Conservation (phyloP, 1,140 invertebrate genomes). For the Bombus impatiens region DNA sequence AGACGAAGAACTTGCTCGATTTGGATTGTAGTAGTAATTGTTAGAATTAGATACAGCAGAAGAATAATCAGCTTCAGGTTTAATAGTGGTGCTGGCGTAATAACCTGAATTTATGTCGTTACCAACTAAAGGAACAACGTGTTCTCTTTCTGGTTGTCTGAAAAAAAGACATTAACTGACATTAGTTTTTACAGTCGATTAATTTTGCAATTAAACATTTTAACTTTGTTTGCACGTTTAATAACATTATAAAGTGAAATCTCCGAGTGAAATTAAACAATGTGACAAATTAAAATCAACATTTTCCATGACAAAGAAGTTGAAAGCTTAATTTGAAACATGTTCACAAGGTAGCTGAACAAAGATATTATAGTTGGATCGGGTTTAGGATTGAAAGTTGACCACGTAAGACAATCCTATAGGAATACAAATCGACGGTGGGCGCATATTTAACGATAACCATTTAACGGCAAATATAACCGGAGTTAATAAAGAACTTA, state of each 20-base stretch:
- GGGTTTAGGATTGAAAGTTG: no score
- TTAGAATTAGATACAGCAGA: not conserved
- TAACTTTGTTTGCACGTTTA: not conserved
- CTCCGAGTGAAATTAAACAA: not conserved
- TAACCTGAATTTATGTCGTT: slow-evolving; percentile 75
- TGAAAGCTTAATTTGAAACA: not conserved
- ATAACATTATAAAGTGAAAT: not conserved
- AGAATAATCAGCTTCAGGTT: slow-evolving; percentile 11
- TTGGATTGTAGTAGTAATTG: slow-evolving; percentile 44
- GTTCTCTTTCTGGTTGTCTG: slow-evolving; percentile 74
- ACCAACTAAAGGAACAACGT: slow-evolving; percentile 61
- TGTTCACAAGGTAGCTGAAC: not conserved
- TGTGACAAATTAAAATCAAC: no score
- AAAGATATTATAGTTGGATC: not conserved
- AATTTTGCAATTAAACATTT: not conserved
- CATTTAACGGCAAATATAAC: no score
- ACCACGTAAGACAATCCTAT: no score
- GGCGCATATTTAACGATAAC: no score
- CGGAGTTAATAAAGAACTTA: no score
- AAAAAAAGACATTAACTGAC: slow-evolving; percentile 24
- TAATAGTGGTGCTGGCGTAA: slow-evolving; percentile 39
- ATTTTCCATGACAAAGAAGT: not conserved
- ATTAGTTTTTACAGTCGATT: not conserved
- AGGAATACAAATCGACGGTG: no score
- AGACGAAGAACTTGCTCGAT: slow-evolving; percentile 17